Evolutionary conservation across 1,140 invertebrate genomes (phyloP).

Genomic region (Brachionus manjavacas): DNA sequence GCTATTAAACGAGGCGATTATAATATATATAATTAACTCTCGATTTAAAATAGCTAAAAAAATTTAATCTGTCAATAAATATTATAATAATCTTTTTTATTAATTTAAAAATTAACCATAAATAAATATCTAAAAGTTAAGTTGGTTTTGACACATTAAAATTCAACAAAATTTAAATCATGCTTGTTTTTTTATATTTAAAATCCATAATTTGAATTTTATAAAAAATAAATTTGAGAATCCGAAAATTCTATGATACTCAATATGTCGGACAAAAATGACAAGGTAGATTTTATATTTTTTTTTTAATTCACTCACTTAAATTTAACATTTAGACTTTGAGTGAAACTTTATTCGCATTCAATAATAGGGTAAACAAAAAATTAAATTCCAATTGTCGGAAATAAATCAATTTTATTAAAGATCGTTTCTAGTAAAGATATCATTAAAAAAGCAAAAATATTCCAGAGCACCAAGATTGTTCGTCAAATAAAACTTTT

Average conservation of each 20-base stretch:
- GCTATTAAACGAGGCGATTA: background rate
- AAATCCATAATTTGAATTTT: background rate
- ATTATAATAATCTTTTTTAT: background rate
- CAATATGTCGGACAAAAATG: slow-evolving; percentile 5
- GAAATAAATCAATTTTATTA: background rate
- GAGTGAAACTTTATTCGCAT: slow-evolving; percentile 28
- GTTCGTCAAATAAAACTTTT: slow-evolving; percentile 21
- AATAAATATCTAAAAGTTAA: background rate
- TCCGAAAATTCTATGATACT: too few species aligned
- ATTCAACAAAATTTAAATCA: background rate
- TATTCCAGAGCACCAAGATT: background rate
- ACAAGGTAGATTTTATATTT: background rate
- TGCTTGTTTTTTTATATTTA: background rate
- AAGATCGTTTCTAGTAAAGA: slow-evolving; percentile 36
- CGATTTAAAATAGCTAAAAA: background rate
- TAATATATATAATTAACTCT: background rate
- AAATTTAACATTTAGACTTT: background rate
- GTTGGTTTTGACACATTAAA: background rate
- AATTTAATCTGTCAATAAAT: background rate
- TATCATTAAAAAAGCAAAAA: slow-evolving; percentile 18
- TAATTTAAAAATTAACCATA: background rate
- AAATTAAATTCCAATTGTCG: background rate
- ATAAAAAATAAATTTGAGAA: background rate
- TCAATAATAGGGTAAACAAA: slow-evolving; percentile 23
- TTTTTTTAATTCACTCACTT: background rate